Percentiles rank a stretch among this genome's conserved stretches.
These are phyloP conservation scores for Coracias cyanogaster DNA, from an alignment of 2,797 vertebrate species.

Conservation along the genomic window DNA sequence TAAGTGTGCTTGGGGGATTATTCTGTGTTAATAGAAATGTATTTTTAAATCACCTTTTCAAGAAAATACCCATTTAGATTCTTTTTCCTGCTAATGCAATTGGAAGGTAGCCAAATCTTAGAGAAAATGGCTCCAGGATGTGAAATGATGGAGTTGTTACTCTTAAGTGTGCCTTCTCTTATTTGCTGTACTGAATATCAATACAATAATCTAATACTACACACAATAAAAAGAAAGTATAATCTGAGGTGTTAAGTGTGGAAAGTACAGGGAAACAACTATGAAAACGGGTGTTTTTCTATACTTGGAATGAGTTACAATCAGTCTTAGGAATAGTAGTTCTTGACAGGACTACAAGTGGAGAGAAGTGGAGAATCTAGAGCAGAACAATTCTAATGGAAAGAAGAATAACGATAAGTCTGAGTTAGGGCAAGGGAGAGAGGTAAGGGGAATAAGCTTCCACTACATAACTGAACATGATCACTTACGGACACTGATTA, in stretches of 20 bases:
- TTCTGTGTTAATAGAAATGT: constrained; percentile 44
- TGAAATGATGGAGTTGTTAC: not conserved
- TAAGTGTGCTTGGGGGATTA: constrained; percentile 9
- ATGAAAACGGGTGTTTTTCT: not conserved
- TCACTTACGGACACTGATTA: not conserved
- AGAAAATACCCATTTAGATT: not conserved
- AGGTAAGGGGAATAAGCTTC: not conserved
- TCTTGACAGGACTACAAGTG: not conserved
- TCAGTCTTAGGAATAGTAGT: not conserved
- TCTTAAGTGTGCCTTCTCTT: not conserved
- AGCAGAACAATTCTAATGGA: not conserved
- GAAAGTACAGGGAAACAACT: not conserved
- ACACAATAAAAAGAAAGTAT: not conserved
- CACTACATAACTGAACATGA: not conserved
- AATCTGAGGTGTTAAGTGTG: not conserved
- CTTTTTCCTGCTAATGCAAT: constrained; percentile 11
- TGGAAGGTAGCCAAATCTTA: constrained; percentile 8
- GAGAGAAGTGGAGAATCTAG: not conserved
- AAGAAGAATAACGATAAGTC: not conserved
- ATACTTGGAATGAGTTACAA: not conserved
- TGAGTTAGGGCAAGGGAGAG: not conserved
- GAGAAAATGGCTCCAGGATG: not conserved
- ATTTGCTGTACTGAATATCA: not conserved
- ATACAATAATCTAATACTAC: not conserved
- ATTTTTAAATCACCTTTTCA: constrained; percentile 40